Evolutionary conservation across 2,797 vertebrate species (phyloP), one percentile per base, ranked within the genome.

Genomic region (Parauchenoglanis ngamensis): DNA sequence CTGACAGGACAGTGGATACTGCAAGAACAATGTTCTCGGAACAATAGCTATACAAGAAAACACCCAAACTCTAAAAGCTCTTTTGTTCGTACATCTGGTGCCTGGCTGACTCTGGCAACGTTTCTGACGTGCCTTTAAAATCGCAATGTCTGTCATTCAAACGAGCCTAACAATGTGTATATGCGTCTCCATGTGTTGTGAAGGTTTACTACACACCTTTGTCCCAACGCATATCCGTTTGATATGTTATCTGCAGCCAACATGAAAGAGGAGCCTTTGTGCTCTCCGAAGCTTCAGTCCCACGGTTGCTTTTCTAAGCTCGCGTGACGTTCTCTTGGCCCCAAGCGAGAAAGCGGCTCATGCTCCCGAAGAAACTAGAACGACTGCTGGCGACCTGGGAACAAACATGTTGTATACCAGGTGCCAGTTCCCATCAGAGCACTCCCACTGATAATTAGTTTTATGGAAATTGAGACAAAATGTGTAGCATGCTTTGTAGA

Each of bases 291-390:
- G 1, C n/a, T 84, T 87, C 65, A 75, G 54, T 90, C 61, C 84
- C 86, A 59, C 40, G 44, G 86, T 83, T 79, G 84, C 86, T 89
- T 88, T 90, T 84, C 72, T 79, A 13, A 83, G 73, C 52, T 23
- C 2, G 7, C 5, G 4, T 87, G 83, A 90, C 67, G 46, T 70
- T 59, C 35, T n/a, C 57, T 56, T 80, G 59, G 83, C 87, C 75
- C 65, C 73, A 77, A 84, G 82, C 88, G 83, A 85, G 87, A 88
- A 86, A 78, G 83, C 67, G 15, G 28, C 31, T 87, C 61, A 0
- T 56, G 59, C 81, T 63, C 76, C 59, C 25, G 28, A 59, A 54
- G 40, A 86, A 72, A 70, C 73, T 86, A 80, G n/a, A 89, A 84
- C 57, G 25, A 44, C 56, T 72, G 15, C 23, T 31, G 67, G 65